Base-by-base conservation (phyloP, 2,797 vertebrate species). In the Lepus townsendii region DNA sequence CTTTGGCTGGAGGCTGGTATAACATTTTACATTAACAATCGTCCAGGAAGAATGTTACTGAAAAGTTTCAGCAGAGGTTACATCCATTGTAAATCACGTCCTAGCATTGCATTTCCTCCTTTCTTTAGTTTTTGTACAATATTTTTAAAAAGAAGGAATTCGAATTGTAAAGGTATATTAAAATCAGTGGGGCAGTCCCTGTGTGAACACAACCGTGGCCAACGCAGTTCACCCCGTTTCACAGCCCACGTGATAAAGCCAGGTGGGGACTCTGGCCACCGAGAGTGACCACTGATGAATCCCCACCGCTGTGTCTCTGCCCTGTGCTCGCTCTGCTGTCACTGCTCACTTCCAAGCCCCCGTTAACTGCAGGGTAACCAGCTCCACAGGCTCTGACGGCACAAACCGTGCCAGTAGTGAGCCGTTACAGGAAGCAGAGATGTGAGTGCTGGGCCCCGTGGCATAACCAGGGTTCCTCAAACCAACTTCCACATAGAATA, bases 11-110 rank as follows among this genome's bases (percentile, higher is more conserved):
- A 71, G 10, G 83, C 60, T 78, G 12, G 66, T n/a, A 66, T 24
- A 68, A 68, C 24, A 85, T 86, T 90, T 78, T 89, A 78, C 75
- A 12, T 75, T 79, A 75, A 93, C 73, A 85, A 82, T 76, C 90
- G 30, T 84, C 27, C 22, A 52, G 24, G 77, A 47, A 77, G 42
- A 76, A 71, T 63, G 0, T 60, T 89, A 80, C 52, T 24, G 50
- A 79, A 69, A 93, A 68, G 16, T 80, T 71, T 60, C 24, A 93
- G 77, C 7, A 47, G 42, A 47, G 42, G 42, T 38, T 57, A 88
- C 72, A 22, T 91, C 60, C 83, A 35, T 83, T n/a, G n/a, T 60
- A 93, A 82, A 77, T 60, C 63, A 12, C 72, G 19, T 35, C 1
- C 7, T n/a, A 57, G 22, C 1, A 27, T 86, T 95, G 12, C 38